Evolutionary conservation across 1,140 invertebrate genomes (phyloP), one percentile per base, ranked within the genome.

Genomic region (Phenacoccus solenopsis): DNA sequence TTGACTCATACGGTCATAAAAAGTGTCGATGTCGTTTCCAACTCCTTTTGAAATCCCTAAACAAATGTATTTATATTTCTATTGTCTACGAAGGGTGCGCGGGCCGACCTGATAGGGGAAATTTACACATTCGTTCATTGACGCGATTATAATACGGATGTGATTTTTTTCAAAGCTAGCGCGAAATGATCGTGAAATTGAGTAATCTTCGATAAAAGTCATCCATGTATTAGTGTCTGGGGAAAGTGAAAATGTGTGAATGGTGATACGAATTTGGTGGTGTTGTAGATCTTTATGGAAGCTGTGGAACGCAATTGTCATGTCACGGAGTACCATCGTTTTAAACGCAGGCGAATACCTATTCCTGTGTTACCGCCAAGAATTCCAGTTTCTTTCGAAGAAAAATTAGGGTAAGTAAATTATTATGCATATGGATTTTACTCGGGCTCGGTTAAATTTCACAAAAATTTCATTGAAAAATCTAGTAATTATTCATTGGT

Each of bases 1-100:
- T 64, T 64, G 59, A 64, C 59, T 64, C 59, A 64, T 64, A 64
- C 59, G 21, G 59, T 64, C 59, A 22, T 64, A 64, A 64, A 64
- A 64, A 24, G 25, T 64, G 59, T 64, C 59, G 59, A 64, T 24
- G n/a, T n/a, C n/a, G n/a, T n/a, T n/a, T n/a, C n/a, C n/a, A n/a
- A n/a, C n/a, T n/a, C 20, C 25, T 20, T 64, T 64, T 64, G 25
- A 27, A 64, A 64, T 64, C 59, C 59, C 59, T 64, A 64, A 64
- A 64, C 59, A 24, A 64, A 25, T 27, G 59, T 64, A 64, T 64
- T 64, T 25, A 64, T 64, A 27, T 64, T 16, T 64, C 22, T 64
- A 64, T 64, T 64, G 59, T 64, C 20, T 64, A 16, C 13, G 20
- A 16, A n/a, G 38, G 38, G 38, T 49, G 38, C 20, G 38, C 38